phyloP scores from a whole-genome alignment of 2,797 vertebrate genomes.

The Myiotriccus ornatus region DNA sequence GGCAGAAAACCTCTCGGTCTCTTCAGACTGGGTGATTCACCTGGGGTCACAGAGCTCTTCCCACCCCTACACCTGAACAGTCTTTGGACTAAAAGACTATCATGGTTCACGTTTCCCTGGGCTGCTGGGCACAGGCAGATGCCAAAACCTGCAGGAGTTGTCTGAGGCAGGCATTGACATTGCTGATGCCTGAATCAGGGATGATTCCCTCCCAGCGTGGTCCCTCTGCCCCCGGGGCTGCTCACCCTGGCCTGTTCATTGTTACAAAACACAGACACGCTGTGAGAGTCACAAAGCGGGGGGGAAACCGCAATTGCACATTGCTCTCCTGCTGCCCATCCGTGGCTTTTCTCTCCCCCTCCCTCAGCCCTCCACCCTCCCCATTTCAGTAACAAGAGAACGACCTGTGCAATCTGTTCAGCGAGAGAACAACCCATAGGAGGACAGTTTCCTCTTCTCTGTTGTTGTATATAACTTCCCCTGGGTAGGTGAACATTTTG shows the following conservation, averaged over 20 bases:
- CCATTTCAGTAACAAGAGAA: neutral
- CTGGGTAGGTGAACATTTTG: constrained; percentile 11
- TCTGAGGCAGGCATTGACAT: neutral
- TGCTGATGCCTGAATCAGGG: neutral
- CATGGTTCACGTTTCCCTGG: accelerated
- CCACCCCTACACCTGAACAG: neutral
- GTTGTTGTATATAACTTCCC: neutral
- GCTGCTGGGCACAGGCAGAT: accelerated
- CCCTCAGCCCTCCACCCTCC: neutral
- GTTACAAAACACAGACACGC: neutral
- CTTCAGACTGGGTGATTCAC: neutral
- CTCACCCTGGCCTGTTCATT: neutral
- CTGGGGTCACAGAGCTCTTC: neutral
- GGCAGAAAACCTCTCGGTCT: neutral
- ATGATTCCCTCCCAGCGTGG: neutral
- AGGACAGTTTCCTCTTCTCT: constrained; percentile 13
- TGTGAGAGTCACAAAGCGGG: neutral
- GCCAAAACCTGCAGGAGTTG: neutral
- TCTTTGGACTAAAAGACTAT: neutral
- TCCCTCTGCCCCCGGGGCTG: neutral
- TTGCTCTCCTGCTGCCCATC: neutral
- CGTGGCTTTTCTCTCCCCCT: neutral
- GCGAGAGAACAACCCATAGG: neutral
- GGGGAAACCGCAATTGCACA: neutral
- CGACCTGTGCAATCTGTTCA: neutral